Evolutionary conservation across 2,888 invertebrate genomes (phyloP), one percentile per base, ranked within the genome.

Genomic region (Stenoptilia bipunctidactyla): DNA sequence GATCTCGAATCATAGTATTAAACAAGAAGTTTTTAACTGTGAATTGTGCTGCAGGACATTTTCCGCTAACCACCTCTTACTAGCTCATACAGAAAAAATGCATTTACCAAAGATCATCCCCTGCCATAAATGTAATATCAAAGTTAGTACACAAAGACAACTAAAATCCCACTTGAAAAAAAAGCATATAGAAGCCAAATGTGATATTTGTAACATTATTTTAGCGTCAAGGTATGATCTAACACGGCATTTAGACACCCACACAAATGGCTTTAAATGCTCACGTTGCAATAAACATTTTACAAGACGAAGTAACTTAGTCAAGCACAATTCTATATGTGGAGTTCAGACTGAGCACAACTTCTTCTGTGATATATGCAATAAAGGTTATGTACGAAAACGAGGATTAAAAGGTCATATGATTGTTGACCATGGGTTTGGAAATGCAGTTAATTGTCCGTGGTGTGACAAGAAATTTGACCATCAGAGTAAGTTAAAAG

Each of bases 381-480:
- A 53, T 2, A 73, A 73, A 50, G 62, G 69, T 14, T 80, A 74
- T 41, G 51, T 56, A 0, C 53, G 60, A 3, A 77, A 76, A 39
- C 66, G 63, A 35, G 62, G 68, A 12, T 48, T 79, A 40, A 52
- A 66, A 1, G 55, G 66, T 1, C 77, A 79, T 55, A 47, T 79
- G 36, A 71, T 62, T 50, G 63, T 52, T 1, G 64, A 65, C 27
- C 77, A 79, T 46, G 69, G 68, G 1, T 76, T 71, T 45, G 77
- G 76, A 1, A 51, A 58, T 36, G 60, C 64, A 0, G 38, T 67
- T 0, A 44, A 57, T n/a, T 79, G 77, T 41, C 58, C 55, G 10
- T 76, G 73, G 73, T 79, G 77, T 42, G 54, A 51, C 0, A 79
- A 77, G 41, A 71, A 70, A 45, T 79, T 66, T 58, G 74, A 72